Conservation (phyloP, 2,888 invertebrate species). For the Diarsia mendica region DNA sequence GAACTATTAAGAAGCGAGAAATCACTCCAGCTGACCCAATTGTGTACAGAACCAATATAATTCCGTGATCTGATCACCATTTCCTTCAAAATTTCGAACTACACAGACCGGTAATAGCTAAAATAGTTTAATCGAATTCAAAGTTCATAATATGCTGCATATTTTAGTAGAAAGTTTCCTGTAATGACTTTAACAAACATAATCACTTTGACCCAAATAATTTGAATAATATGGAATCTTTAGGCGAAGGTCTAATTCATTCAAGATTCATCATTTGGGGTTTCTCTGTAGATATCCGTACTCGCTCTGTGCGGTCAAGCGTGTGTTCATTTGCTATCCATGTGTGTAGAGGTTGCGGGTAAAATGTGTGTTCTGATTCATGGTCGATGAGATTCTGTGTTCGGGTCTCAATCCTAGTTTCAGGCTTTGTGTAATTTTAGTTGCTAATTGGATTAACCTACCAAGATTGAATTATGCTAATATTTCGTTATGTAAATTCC, state of each 20-base stretch:
- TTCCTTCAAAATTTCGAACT: not conserved
- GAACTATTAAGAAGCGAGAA: no score
- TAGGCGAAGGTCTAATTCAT: not conserved
- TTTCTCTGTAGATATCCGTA: not conserved
- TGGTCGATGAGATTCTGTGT: not conserved
- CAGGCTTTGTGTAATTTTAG: not conserved
- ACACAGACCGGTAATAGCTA: not conserved
- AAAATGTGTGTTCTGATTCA: not conserved
- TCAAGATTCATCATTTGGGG: not conserved
- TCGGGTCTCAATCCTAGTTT: not conserved
- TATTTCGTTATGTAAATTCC: not conserved
- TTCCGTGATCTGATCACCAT: not conserved
- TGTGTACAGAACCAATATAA: not conserved
- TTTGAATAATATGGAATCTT: not conserved
- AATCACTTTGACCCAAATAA: not conserved
- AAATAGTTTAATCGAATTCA: not conserved
- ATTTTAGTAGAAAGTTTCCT: not conserved
- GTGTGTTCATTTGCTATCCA: not conserved
- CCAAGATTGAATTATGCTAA: not conserved
- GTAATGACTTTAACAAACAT: not conserved
- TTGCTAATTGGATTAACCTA: not conserved
- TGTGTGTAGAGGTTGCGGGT: conserved; percentile 6
- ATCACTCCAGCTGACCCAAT: no score
- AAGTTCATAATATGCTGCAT: not conserved
- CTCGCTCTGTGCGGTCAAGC: conserved; percentile 3